Evolutionary conservation across 1,140 invertebrate species (phyloP).

Genomic region (Ganaspis sp.): DNA sequence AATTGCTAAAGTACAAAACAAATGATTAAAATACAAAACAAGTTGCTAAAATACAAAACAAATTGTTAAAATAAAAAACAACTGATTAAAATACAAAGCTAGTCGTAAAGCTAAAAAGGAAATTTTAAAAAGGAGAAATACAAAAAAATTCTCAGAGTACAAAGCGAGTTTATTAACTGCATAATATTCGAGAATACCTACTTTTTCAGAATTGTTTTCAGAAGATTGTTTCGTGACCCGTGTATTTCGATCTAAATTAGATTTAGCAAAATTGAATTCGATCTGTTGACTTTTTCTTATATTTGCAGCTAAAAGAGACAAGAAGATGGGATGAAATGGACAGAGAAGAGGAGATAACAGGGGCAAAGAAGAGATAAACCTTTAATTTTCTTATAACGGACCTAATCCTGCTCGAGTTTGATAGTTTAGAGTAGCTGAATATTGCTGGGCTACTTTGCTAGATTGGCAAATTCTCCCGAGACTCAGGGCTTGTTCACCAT

Average conservation of each 20-base stretch:
- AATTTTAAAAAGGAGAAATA: too few relatives aligned
- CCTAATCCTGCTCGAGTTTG: not conserved
- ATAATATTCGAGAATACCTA: not conserved
- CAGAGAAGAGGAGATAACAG: not conserved
- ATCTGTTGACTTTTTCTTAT: not conserved
- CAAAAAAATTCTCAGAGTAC: not conserved
- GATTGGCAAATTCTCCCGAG: constrained; percentile 15
- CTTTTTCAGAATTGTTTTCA: not conserved
- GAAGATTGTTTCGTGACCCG: constrained; percentile 10
- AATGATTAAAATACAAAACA: too few relatives aligned
- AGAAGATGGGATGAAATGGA: not conserved
- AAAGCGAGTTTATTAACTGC: not conserved
- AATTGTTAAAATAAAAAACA: too few relatives aligned
- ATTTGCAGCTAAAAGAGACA: not conserved
- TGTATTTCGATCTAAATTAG: constrained; percentile 12
- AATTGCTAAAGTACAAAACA: too few relatives aligned
- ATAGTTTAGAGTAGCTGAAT: constrained; percentile 8
- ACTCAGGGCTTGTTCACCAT: not conserved
- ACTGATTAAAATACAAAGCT: not conserved
- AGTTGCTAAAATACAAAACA: too few relatives aligned
- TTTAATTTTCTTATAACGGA: not conserved
- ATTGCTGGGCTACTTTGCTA: not conserved
- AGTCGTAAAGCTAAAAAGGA: too few relatives aligned
- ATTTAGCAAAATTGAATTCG: not conserved
- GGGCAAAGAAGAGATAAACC: not conserved